These are phyloP conservation scores for Conus ventricosus DNA, from an alignment of 1,140 invertebrate species.

Conservation along the genomic window DNA sequence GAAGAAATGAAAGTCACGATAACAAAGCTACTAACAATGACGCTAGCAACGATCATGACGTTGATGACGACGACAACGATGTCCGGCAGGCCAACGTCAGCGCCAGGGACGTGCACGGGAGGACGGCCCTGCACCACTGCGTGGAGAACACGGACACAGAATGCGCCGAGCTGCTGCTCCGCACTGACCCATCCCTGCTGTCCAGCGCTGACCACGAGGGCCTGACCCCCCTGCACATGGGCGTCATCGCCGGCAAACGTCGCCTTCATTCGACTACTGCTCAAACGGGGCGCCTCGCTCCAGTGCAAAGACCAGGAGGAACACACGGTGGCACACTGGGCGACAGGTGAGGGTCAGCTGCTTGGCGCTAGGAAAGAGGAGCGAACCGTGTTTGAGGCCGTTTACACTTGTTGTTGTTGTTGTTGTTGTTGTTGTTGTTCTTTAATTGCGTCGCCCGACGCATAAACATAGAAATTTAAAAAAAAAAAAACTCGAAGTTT, in stretches of 20 bases:
- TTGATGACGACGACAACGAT: too few species aligned
- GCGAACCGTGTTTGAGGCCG: too few species aligned
- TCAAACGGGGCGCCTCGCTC: slow-evolving; percentile 83
- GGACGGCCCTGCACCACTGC: slow-evolving; percentile 95
- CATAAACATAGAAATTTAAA: too few species aligned
- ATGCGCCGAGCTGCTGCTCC: slow-evolving; percentile 79
- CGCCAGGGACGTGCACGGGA: slow-evolving; percentile 76
- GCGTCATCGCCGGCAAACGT: slow-evolving; percentile 74
- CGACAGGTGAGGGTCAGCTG: slow-evolving; percentile 84
- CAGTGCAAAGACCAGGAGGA: slow-evolving; percentile 92
- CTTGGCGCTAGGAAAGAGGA: slow-evolving; percentile 40
- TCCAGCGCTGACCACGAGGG: slow-evolving; percentile 94
- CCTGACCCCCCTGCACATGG: slow-evolving; percentile 90
- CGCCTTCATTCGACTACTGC: slow-evolving; percentile 68
- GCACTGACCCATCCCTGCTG: slow-evolving; percentile 76
- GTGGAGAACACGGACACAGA: slow-evolving; percentile 79
- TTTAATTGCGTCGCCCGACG: too few species aligned
- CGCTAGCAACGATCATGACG: too few species aligned
- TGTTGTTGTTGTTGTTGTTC: too few species aligned
- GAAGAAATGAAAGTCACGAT: too few species aligned
- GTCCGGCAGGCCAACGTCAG: background rate
- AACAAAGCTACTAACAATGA: too few species aligned
- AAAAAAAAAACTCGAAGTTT: too few species aligned
- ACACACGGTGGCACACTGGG: slow-evolving; percentile 98
- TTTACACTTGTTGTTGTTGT: too few species aligned